Evolutionary conservation across 2,888 invertebrate species (phyloP).

Genomic region (Tenthredo scrophulariae): DNA sequence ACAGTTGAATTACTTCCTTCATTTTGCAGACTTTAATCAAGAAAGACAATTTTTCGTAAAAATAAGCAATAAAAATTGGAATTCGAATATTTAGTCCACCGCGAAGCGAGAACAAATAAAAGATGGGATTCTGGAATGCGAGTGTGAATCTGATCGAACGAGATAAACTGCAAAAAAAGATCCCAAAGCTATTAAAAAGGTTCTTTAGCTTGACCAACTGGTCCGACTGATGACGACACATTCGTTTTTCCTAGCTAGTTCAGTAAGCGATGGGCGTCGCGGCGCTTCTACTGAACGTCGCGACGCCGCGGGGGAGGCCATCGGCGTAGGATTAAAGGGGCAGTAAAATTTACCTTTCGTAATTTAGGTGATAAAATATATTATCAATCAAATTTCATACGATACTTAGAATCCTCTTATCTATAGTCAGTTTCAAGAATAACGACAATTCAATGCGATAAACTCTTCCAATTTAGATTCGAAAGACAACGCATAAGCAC

Average conservation of each 20-base stretch:
- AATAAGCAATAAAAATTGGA: not conserved
- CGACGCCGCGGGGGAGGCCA: slow-evolving; percentile 54
- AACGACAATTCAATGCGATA: not conserved
- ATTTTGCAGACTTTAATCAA: not conserved
- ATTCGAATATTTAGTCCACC: not conserved
- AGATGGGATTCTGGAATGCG: not conserved
- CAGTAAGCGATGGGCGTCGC: slow-evolving; percentile 49
- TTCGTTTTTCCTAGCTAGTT: slow-evolving; percentile 26
- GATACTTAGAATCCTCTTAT: not conserved
- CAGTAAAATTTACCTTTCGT: slow-evolving; percentile 14
- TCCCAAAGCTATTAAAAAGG: slow-evolving; percentile 19
- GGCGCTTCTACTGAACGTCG: slow-evolving; percentile 39
- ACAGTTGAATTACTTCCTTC: not conserved
- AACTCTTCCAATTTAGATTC: not conserved
- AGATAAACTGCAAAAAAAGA: slow-evolving; percentile 32
- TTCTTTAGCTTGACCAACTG: slow-evolving; percentile 47
- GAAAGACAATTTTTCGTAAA: not conserved
- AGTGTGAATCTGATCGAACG: slow-evolving; percentile 4
- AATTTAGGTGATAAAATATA: not conserved
- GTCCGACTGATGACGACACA: slow-evolving; percentile 53
- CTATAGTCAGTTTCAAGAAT: not conserved
- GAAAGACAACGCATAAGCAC: not conserved
- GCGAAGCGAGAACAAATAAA: not conserved
- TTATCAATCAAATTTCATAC: not conserved
- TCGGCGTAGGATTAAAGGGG: slow-evolving; percentile 50